These are phyloP conservation scores for Tinamus guttatus DNA, from an alignment of 2,113 vertebrate genomes.

Conservation along the genomic window DNA sequence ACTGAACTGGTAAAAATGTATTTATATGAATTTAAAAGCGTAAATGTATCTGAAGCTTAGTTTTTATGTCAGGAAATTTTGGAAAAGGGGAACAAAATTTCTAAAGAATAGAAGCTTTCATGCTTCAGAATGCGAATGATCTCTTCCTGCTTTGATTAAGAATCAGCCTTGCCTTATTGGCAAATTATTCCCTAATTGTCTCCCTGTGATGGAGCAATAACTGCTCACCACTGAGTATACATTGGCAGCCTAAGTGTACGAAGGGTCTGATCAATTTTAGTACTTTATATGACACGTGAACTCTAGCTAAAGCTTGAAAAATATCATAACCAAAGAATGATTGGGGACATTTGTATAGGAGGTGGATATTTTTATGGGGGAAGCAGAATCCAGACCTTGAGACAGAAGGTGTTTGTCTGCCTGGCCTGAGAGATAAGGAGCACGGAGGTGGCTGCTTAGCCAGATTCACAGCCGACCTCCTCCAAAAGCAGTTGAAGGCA, in stretches of 20 bases:
- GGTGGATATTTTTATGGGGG: too few species aligned
- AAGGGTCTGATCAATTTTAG: not conserved
- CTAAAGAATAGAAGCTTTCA: rapidly evolving
- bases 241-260: not conserved
- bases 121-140: not conserved
- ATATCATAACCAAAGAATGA: not conserved
- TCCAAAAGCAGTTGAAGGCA: too few species aligned
- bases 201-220: not conserved
- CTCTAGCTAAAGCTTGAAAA: not conserved
- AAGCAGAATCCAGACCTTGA: too few species aligned
- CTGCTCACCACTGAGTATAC: not conserved
- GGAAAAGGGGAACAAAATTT: not conserved
- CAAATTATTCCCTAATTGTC: not conserved
- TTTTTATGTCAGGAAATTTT: not conserved
- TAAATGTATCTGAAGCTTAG: not conserved
- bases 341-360: too few species aligned
- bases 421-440: too few species aligned
- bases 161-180: too few species aligned
- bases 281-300: not conserved
- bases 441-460: too few species aligned
- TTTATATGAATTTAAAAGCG: not conserved
- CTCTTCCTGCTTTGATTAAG: not conserved
- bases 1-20: not conserved
- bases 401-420: too few species aligned
- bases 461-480: too few species aligned